Percentiles rank a stretch among this genome's conserved stretches.
phyloP scores from a whole-genome alignment of 2,797 vertebrate genomes.

The Acanthornis magna region DNA sequence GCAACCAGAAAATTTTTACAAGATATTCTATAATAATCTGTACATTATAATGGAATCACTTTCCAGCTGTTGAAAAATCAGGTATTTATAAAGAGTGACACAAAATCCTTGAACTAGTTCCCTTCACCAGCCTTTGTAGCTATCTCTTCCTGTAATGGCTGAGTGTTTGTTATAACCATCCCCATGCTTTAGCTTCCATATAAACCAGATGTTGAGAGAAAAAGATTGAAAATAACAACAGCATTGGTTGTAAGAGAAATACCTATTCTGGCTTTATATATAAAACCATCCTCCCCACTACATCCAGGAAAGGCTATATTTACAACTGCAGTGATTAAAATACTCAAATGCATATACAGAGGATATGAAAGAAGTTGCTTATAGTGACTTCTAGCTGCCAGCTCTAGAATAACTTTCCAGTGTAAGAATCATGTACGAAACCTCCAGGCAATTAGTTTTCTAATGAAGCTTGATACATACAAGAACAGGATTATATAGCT shows the following conservation, averaged over 20 bases:
- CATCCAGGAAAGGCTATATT: neutral
- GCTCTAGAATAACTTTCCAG: slow-evolving; percentile 8
- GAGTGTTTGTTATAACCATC: neutral
- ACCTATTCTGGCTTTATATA: neutral
- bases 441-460: slow-evolving; percentile 45
- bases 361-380: neutral
- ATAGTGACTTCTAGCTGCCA: slow-evolving; percentile 37
- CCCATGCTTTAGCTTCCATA: neutral
- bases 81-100: neutral
- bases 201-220: neutral
- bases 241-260: neutral
- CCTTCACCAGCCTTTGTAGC: neutral
- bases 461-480: slow-evolving; percentile 40
- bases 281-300: neutral
- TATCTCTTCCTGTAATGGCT: neutral
- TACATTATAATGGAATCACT: neutral
- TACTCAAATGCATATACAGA: neutral
- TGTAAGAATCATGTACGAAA: neutral
- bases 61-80: neutral
- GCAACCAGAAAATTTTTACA: neutral
- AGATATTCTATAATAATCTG: neutral
- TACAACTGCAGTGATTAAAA: neutral
- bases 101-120: neutral
- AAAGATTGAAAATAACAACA: neutral
- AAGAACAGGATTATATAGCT: slow-evolving; percentile 14